Conservation (phyloP, 2,113 vertebrate genomes). For the Callaeas wilsoni region DNA sequence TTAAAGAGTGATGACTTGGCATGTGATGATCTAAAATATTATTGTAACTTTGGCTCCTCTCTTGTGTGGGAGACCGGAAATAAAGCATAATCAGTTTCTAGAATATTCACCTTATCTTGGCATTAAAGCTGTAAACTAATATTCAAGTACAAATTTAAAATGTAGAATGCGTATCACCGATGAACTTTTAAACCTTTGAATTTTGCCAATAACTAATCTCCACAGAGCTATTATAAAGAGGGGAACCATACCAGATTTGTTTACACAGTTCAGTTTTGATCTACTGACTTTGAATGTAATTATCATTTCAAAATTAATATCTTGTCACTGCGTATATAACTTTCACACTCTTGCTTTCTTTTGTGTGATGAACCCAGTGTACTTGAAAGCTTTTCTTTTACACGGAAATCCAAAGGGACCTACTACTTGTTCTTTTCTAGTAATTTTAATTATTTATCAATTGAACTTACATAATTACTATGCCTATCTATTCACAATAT, state of each 20-base stretch:
- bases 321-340: background rate
- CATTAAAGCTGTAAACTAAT: background rate
- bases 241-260: constrained; percentile 15
- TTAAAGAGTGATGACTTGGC: background rate
- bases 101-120: background rate
- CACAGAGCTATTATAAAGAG: constrained; percentile 25
- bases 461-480: background rate
- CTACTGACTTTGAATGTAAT: constrained; percentile 44
- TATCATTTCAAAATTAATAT: constrained; percentile 39
- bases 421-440: background rate
- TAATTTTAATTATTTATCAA: constrained; percentile 42
- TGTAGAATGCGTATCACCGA: background rate
- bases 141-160: background rate
- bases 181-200: constrained; percentile 5
- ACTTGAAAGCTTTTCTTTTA: background rate
- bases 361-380: background rate
- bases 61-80: background rate
- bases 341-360: background rate
- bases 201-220: constrained; percentile 9
- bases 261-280: constrained; percentile 36
- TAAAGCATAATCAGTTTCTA: background rate
- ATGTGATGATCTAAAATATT: background rate
- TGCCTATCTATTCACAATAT: background rate
- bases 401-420: background rate
- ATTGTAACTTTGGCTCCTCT: background rate